Percentiles rank a stretch among this genome's conserved stretches.
Conservation (phyloP, 2,113 vertebrate genomes). For the Vombatus ursinus region DNA sequence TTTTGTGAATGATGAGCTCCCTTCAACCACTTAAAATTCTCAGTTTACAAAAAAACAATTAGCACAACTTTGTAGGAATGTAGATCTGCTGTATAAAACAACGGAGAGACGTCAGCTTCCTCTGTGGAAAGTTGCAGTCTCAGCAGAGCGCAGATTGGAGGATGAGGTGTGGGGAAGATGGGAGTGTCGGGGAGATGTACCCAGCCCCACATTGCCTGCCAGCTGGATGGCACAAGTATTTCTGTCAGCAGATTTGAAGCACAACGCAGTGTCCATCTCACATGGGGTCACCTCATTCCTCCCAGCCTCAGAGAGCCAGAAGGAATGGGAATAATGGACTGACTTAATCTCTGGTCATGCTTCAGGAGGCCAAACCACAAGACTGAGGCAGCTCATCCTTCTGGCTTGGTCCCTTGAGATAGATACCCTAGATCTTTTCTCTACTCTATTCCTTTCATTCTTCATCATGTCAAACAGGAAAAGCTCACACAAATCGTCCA, state of each 20-base stretch:
- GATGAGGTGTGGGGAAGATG: background rate
- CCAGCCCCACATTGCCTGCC: background rate
- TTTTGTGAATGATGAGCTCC: background rate
- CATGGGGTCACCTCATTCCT: background rate
- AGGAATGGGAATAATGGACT: background rate
- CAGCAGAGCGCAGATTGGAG: background rate
- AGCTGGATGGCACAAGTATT: background rate
- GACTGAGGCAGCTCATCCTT: background rate
- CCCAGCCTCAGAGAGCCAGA: background rate
- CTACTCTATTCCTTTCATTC: background rate
- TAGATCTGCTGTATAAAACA: background rate
- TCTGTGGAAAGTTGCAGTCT: background rate
- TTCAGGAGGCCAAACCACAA: background rate
- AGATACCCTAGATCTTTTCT: background rate
- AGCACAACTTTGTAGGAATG: background rate
- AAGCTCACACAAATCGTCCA: background rate
- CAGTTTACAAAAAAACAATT: background rate
- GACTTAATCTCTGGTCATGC: background rate
- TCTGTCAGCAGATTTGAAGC: background rate
- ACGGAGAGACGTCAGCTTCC: background rate
- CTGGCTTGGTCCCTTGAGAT: background rate
- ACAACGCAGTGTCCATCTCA: background rate
- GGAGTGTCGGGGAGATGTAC: background rate
- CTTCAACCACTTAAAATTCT: constrained; percentile 7
- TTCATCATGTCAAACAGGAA: background rate